Percentiles rank a stretch among this genome's conserved stretches.
phyloP scores from a whole-genome alignment of 2,797 vertebrate genomes.

The Setipinna tenuifilis region DNA sequence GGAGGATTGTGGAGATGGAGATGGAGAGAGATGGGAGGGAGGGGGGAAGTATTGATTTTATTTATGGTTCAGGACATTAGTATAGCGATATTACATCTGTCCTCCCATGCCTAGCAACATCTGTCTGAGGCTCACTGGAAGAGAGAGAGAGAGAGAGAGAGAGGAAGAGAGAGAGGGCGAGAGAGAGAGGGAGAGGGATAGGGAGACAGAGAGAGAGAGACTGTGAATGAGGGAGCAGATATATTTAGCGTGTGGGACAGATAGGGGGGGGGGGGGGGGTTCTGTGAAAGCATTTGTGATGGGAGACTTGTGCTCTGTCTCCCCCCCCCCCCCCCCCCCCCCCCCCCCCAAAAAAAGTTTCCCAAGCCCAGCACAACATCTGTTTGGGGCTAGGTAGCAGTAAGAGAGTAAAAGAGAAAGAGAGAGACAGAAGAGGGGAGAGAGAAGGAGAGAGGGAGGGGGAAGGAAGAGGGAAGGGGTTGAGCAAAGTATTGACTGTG shows the following conservation, averaged over 20 bases:
- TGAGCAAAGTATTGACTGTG: constrained; percentile 29
- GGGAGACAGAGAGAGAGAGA: not conserved
- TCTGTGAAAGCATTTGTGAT: not conserved
- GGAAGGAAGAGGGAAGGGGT: not conserved
- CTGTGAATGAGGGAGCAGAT: not conserved
- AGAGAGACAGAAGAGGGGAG: not conserved
- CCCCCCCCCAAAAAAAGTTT: constrained; percentile 25
- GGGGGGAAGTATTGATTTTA: not conserved
- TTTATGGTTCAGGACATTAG: not conserved
- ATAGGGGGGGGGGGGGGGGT: not conserved
- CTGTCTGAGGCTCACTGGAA: not conserved
- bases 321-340: too few relatives aligned
- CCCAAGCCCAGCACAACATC: constrained; percentile 42
- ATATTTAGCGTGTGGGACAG: not conserved
- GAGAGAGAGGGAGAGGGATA: not conserved
- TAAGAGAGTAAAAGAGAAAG: not conserved
- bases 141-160: constrained; percentile 1
- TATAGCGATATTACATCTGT: not conserved
- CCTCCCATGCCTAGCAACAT: constrained; percentile 4
- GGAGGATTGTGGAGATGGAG: not conserved
- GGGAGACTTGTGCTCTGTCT: not conserved
- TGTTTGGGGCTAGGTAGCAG: constrained; percentile 36
- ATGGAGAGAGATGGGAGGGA: not conserved
- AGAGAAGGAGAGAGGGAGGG: not conserved
- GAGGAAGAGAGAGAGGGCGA: not conserved